phyloP scores from a whole-genome alignment of 2,113 vertebrate species.

The Dolichotis patagonum region DNA sequence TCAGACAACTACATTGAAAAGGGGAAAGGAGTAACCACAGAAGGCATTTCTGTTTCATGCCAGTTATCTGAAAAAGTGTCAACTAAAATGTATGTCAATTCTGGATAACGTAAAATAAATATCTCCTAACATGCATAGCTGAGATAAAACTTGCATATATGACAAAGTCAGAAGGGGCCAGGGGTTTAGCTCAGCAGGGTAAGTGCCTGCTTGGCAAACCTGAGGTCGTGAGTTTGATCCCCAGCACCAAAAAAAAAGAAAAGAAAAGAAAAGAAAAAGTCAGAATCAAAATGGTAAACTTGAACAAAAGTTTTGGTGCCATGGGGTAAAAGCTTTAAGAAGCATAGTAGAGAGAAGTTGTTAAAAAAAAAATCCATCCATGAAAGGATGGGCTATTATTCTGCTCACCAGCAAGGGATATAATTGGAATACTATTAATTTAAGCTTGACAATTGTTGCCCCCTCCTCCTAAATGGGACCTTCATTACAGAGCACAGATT shows the following conservation, averaged over 20 bases:
- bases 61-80: neutral
- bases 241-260: neutral
- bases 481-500: neutral
- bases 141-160: neutral
- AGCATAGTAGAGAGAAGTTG: neutral
- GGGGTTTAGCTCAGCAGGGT: no score
- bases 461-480: neutral
- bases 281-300: neutral
- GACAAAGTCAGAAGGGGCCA: neutral
- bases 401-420: neutral
- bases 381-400: neutral
- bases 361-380: neutral
- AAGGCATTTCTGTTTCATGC: slow-evolving; percentile 4
- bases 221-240: no score
- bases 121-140: neutral
- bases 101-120: slow-evolving; percentile 27
- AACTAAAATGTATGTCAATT: neutral
- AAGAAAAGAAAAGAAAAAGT: neutral
- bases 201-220: no score
- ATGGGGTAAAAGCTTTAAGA: neutral
- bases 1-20: neutral
- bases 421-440: neutral
- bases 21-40: neutral
- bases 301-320: neutral
- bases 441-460: neutral